A percentile compares a stretch with the other conserved stretches of the same genome.
Conservation (phyloP, 1,140 invertebrate species). For the Bombus terrestris region DNA sequence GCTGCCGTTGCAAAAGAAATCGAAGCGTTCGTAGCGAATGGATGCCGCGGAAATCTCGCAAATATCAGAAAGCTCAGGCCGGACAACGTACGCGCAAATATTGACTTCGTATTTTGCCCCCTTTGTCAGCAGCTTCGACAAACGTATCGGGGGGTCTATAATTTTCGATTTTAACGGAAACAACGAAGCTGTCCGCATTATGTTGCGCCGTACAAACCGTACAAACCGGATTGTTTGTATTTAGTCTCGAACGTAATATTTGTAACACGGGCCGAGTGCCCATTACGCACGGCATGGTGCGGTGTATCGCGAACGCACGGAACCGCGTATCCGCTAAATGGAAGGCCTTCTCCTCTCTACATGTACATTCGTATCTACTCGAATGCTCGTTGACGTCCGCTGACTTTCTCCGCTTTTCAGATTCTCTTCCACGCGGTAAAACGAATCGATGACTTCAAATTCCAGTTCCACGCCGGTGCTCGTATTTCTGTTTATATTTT, state of each 20-base stretch:
- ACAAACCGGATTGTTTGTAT: slow-evolving; percentile 59
- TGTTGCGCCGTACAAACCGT: slow-evolving; percentile 9
- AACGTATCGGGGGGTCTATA: slow-evolving; percentile 43
- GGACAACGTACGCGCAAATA: slow-evolving; percentile 25
- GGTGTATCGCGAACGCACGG: slow-evolving; percentile 7
- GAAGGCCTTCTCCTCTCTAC: neutral
- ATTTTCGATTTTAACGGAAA: slow-evolving; percentile 59
- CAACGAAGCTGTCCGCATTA: slow-evolving; percentile 29
- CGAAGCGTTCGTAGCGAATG: neutral
- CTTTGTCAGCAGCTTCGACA: slow-evolving; percentile 52
- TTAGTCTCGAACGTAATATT: slow-evolving; percentile 66
- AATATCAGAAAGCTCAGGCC: slow-evolving; percentile 30
- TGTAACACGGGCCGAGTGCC: slow-evolving; percentile 12
- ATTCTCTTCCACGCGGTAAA: slow-evolving; percentile 33
- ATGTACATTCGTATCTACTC: neutral
- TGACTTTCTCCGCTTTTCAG: slow-evolving; percentile 59
- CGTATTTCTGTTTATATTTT: neutral
- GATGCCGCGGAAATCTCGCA: neutral
- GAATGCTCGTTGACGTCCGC: slow-evolving; percentile 26
- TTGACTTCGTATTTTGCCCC: slow-evolving; percentile 24
- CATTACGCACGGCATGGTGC: slow-evolving; percentile 7
- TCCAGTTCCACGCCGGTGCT: neutral
- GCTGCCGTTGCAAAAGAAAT: accelerated
- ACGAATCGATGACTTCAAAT: slow-evolving; percentile 57
- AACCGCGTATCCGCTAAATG: slow-evolving; percentile 1